Evolutionary conservation across 2,113 vertebrate species (phyloP).

Genomic region (Sardina pilchardus): DNA sequence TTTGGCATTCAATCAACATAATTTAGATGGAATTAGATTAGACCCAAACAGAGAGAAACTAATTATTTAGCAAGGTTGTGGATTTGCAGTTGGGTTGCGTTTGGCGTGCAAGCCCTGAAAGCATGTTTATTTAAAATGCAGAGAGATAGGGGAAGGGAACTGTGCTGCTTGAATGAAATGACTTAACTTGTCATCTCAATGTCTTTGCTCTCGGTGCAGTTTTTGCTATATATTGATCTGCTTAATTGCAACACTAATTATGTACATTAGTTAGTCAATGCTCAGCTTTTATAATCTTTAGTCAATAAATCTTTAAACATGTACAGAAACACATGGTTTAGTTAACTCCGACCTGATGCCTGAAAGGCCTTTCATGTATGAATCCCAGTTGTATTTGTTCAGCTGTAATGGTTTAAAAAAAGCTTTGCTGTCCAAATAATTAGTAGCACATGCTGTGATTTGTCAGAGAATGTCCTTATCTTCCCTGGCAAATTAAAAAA

Average conservation of each 20-base stretch:
- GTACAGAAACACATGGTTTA: not conserved
- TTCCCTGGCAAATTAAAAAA: slow-evolving; percentile 6
- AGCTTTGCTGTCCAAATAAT: slow-evolving; percentile 12
- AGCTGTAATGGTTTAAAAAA: slow-evolving; percentile 8
- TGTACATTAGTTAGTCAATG: not conserved
- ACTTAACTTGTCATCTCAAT: not conserved
- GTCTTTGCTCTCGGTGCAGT: not conserved
- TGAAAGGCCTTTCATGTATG: not conserved
- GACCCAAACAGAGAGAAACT: slow-evolving; percentile 9
- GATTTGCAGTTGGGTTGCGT: not conserved
- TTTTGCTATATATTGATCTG: not conserved
- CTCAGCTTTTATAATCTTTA: not conserved
- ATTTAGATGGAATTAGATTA: slow-evolving; percentile 19
- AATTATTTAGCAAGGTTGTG: slow-evolving; percentile 14
- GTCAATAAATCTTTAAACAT: not conserved
- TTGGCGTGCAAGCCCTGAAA: not conserved
- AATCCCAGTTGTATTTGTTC: slow-evolving; percentile 20
- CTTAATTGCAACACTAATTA: not conserved
- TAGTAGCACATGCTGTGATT: not conserved
- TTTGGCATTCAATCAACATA: slow-evolving; percentile 15
- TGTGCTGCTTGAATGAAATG: not conserved
- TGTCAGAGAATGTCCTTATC: slow-evolving; percentile 10
- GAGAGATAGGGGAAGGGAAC: not conserved
- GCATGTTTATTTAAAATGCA: not conserved
- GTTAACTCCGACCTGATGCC: not conserved